Evolutionary conservation across 2,797 vertebrate genomes (phyloP).

Genomic region (Podargus strigoides): DNA sequence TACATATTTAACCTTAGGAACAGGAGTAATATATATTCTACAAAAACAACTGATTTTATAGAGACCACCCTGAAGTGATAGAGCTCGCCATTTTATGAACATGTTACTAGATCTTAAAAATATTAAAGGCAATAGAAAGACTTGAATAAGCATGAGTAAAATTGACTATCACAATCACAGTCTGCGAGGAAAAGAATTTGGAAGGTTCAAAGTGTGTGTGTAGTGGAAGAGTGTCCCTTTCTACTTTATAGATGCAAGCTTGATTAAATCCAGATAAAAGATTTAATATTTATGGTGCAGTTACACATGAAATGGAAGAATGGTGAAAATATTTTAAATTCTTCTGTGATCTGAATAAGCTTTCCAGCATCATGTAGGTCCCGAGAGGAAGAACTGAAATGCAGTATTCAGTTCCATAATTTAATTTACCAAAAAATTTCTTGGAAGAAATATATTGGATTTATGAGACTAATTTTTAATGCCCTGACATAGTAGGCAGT

Average conservation of each 20-base stretch:
- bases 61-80: background rate
- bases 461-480: slow-evolving; percentile 11
- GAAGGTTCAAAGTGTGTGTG: background rate
- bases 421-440: background rate
- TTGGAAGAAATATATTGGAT: background rate
- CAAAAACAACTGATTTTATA: background rate
- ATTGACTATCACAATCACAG: background rate
- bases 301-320: background rate
- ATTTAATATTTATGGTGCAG: background rate
- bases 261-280: background rate
- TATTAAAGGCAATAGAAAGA: background rate
- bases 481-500: background rate
- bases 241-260: background rate
- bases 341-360: background rate
- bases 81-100: background rate
- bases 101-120: background rate
- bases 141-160: background rate
- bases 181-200: background rate
- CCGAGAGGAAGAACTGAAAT: background rate
- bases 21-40: background rate
- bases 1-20: background rate
- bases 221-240: background rate
- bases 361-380: background rate
- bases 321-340: slow-evolving; percentile 1
- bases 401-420: background rate